These are phyloP conservation scores for Margarornis squamiger DNA, from an alignment of 2,797 vertebrate genomes.

Conservation along the genomic window DNA sequence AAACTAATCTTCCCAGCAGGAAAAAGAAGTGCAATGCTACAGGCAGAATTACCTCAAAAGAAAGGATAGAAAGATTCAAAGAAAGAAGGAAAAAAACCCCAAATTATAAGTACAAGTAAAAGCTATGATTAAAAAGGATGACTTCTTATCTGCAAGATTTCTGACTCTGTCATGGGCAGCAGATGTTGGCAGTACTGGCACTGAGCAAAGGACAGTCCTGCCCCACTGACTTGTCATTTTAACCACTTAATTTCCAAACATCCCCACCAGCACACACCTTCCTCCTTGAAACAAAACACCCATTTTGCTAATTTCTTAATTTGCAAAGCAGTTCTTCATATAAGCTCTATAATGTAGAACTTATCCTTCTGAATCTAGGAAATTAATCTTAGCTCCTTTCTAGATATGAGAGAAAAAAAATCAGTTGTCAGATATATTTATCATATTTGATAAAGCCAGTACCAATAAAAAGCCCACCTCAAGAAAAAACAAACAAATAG, in stretches of 20 bases:
- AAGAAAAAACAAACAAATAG: background rate
- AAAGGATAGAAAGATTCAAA: background rate
- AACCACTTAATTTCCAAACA: background rate
- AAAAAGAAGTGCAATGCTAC: background rate
- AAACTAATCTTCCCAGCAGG: background rate
- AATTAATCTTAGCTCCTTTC: background rate
- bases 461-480: background rate
- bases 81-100: background rate
- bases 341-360: background rate
- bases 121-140: background rate
- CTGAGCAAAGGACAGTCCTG: background rate
- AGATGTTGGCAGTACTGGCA: background rate
- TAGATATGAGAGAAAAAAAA: background rate
- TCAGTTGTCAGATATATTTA: background rate
- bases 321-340: background rate
- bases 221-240: background rate
- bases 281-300: background rate
- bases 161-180: accelerated
- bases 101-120: background rate
- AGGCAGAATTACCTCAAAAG: background rate
- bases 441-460: background rate
- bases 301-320: background rate
- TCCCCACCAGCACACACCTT: background rate
- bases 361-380: background rate
- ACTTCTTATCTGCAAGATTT: background rate